Evolutionary conservation across 2,113 vertebrate genomes (phyloP).

Genomic region (Octodon degus): DNA sequence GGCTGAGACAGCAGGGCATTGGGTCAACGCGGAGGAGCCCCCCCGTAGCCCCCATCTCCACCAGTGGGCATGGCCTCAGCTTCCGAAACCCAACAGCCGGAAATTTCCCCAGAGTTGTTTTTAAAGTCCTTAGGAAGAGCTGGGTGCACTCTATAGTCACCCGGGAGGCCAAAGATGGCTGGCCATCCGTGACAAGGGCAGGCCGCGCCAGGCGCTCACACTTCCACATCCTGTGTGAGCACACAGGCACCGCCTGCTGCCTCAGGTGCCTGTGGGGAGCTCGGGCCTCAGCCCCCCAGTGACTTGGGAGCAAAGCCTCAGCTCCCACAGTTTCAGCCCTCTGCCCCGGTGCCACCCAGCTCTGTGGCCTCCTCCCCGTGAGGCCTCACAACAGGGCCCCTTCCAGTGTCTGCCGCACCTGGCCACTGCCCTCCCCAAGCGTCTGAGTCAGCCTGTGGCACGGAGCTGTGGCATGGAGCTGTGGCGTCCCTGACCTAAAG

Average conservation of each 20-base stretch:
- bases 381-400: neutral
- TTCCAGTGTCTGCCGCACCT: neutral
- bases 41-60: neutral
- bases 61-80: neutral
- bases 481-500: neutral
- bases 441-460: neutral
- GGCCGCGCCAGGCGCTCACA: no score
- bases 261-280: neutral
- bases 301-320: neutral
- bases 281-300: neutral
- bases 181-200: neutral
- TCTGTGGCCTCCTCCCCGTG: neutral
- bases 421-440: no score
- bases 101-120: neutral
- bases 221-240: neutral
- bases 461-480: neutral
- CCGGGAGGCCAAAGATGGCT: no score
- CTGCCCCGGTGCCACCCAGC: neutral
- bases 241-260: fast-evolving
- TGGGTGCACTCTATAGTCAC: neutral
- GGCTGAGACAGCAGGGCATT: neutral
- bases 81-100: neutral
- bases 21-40: fast-evolving
- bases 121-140: neutral
- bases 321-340: neutral